Conservation (phyloP, 2,113 vertebrate species). For the Silurus asotus region DNA sequence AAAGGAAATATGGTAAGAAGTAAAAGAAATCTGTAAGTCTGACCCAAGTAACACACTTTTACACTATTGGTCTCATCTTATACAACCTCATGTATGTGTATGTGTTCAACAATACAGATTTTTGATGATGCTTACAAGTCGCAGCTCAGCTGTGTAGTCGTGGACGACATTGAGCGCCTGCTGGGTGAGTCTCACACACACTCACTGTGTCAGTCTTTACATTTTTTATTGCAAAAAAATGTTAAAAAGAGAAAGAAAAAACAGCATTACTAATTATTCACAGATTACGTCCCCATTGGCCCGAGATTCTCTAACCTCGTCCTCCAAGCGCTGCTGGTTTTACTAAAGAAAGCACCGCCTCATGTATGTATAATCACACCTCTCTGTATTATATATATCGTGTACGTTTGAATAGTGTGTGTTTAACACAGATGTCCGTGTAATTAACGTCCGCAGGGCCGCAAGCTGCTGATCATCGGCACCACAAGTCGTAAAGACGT, state of each 20-base stretch:
- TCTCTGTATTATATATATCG: background rate
- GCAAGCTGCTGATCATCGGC: slow-evolving; percentile 96
- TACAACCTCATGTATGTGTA: background rate
- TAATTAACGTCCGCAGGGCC: slow-evolving; percentile 71
- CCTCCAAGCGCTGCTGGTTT: slow-evolving; percentile 84
- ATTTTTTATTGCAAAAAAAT: background rate
- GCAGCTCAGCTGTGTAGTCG: slow-evolving; percentile 88
- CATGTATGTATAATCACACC: slow-evolving; percentile 70
- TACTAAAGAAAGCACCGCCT: slow-evolving; percentile 87
- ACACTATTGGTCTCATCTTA: background rate
- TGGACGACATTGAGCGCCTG: slow-evolving; percentile 88
- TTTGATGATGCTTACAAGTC: slow-evolving; percentile 93
- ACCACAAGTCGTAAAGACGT: slow-evolving; percentile 98
- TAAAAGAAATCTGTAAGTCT: no score
- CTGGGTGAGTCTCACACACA: slow-evolving; percentile 73
- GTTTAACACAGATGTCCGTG: background rate
- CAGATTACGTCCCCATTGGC: slow-evolving; percentile 90
- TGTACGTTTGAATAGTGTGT: background rate
- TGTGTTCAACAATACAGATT: slow-evolving; percentile 67
- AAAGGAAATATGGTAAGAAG: no score
- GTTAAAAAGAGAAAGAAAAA: background rate
- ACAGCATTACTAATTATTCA: slow-evolving; percentile 4
- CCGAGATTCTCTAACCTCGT: slow-evolving; percentile 90
- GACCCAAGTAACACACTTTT: no score
- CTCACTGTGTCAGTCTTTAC: background rate